A percentile compares a stretch with the other conserved stretches of the same genome.
Evolutionary conservation across 2,888 invertebrate species (phyloP).

Genomic region (Metallyticus violacea): DNA sequence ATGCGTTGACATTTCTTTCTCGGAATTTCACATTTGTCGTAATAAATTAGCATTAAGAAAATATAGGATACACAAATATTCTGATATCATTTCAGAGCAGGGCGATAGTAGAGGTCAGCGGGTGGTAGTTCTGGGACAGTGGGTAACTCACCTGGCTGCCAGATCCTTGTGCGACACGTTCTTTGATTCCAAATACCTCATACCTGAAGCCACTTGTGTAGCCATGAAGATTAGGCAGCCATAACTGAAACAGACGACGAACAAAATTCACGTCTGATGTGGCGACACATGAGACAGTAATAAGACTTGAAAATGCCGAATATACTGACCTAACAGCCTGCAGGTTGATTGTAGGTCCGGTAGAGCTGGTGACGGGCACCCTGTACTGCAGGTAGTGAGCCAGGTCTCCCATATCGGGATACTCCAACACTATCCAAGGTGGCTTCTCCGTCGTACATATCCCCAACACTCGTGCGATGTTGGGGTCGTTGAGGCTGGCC

Average conservation of each 20-base stretch:
- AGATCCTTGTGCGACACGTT: conserved; percentile 77
- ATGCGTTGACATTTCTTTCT: no score
- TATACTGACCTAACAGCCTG: conserved; percentile 44
- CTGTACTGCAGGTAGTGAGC: conserved; percentile 61
- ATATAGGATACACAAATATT: no score
- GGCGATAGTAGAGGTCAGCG: no score
- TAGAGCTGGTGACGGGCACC: conserved; percentile 44
- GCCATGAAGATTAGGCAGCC: conserved; percentile 69
- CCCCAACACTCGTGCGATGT: conserved; percentile 62
- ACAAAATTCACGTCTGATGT: not conserved
- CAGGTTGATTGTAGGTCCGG: conserved; percentile 43
- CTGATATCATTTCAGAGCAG: no score
- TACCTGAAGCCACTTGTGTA: conserved; percentile 73
- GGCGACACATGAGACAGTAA: no score
- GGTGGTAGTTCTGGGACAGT: no score
- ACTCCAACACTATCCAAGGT: conserved; percentile 68
- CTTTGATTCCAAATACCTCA: conserved; percentile 75
- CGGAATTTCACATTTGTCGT: no score
- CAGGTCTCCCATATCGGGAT: conserved; percentile 72
- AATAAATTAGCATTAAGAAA: no score
- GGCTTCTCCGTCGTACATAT: conserved; percentile 60
- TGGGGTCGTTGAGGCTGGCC: conserved; percentile 63
- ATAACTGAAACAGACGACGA: conserved; percentile 52
- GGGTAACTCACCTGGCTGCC: conserved; percentile 56
- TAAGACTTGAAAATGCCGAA: no score